Conservation (phyloP, 2,797 vertebrate genomes). For the Aulostomus chinensis region DNA sequence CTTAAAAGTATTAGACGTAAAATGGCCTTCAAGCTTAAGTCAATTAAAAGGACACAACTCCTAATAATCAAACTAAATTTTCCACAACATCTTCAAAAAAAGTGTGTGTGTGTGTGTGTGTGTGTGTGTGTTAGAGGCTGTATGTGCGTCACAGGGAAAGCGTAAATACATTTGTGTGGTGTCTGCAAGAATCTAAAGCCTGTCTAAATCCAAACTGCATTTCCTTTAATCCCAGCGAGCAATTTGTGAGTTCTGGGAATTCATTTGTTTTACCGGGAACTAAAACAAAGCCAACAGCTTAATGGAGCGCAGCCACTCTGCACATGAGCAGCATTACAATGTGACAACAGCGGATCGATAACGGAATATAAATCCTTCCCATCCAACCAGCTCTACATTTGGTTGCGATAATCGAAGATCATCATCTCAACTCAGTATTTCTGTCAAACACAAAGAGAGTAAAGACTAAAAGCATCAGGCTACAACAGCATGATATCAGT, state of each 20-base stretch:
- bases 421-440: no score
- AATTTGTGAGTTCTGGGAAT: conserved; percentile 58
- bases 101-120: background rate
- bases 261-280: conserved; percentile 57
- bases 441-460: no score
- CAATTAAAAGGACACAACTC: no score
- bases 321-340: conserved; percentile 19
- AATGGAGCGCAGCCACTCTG: conserved; percentile 25
- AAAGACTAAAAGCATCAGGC: no score
- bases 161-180: conserved; percentile 17
- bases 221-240: conserved; percentile 64
- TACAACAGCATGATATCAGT: no score
- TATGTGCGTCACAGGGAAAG: conserved; percentile 9
- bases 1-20: no score
- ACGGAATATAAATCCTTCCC: background rate
- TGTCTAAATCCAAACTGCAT: conserved; percentile 52
- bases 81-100: no score
- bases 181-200: conserved; percentile 25
- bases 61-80: no score
- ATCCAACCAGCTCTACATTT: no score
- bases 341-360: background rate
- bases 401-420: no score
- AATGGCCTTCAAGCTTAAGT: no score
- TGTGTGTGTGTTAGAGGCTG: background rate
- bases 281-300: conserved; percentile 56